These are phyloP conservation scores for Varroa destructor DNA, from an alignment of 1,140 invertebrate species.

Conservation along the genomic window DNA sequence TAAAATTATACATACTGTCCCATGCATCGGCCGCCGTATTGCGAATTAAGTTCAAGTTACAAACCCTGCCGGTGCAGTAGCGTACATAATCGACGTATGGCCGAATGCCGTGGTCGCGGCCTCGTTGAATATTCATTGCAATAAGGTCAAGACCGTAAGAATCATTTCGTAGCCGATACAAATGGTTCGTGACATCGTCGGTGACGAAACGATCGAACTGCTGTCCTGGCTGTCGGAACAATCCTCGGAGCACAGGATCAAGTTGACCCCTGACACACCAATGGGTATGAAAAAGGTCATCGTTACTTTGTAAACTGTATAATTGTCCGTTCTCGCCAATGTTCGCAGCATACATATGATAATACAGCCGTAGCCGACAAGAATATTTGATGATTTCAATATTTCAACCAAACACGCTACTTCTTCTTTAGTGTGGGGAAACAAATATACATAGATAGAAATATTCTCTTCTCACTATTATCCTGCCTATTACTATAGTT, in stretches of 20 bases:
- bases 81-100: slow-evolving; percentile 34
- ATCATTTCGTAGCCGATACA: slow-evolving; percentile 45
- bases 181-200: slow-evolving; percentile 77
- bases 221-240: slow-evolving; percentile 64
- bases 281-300: slow-evolving; percentile 15
- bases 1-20: too few species aligned
- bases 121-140: slow-evolving; percentile 41
- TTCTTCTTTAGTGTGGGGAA: too few species aligned
- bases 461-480: too few species aligned
- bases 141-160: slow-evolving; percentile 38
- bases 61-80: slow-evolving; percentile 15
- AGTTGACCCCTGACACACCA: slow-evolving; percentile 47
- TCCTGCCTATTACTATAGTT: too few species aligned
- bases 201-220: slow-evolving; percentile 81
- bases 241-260: slow-evolving; percentile 68
- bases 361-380: too few species aligned
- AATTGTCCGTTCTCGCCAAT: too few species aligned
- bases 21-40: neutral
- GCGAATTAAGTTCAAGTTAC: neutral
- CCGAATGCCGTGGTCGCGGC: slow-evolving; percentile 41
- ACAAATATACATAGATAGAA: too few species aligned
- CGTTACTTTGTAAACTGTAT: slow-evolving; percentile 10
- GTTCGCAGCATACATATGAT: too few species aligned
- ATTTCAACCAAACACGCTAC: too few species aligned
- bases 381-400: too few species aligned